Base-by-base conservation (phyloP, 2,113 vertebrate species). In the Takifugu flavidus region DNA sequence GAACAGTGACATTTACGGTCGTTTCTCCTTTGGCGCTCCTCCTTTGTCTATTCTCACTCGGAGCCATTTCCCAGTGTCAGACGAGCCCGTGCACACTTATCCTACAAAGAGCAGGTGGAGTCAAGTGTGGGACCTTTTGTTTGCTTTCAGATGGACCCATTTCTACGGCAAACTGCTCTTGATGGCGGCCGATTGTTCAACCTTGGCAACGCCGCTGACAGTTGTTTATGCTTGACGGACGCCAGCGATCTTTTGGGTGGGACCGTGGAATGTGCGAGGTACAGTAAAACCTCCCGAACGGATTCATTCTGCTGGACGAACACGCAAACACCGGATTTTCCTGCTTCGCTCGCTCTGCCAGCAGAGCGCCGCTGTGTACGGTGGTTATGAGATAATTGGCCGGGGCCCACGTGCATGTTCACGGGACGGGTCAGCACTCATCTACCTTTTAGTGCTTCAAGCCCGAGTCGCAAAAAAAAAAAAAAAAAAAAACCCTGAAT, bases 151-250 rank as follows among this genome's bases (percentile, higher is more conserved):
- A 88, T 68, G 54, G 67, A 71, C 72, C 79, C 54, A 73, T 88
- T 85, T 87, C 77, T 77, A 68, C 71, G 69, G 82, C 83, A 82
- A 88, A 85, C 80, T 75, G 82, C 82, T 79, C 82, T 87, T 74
- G 82, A 88, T 65, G 87, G 67, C 75, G 88, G 89, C 89, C 86
- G 87, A 90, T 86, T 86, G 79, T 83, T 87, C 77, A 86, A 87
- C 79, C 80, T 73, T 68, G 43, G 67, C 80, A 71, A 81, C 59
- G 77, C 76, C 58, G 76, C 82, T 70, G 66, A 69, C 66, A 70
- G 65, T 80, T 62, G 70, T 72, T 80, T 70, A 53, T 61, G 42
- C 74, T 70, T 74, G 77, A 83, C 75, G 72, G 70, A 74, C 72
- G 61, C 51, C 25, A 59, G 53, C 58, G 59, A 54, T 67, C 66